phyloP scores from a whole-genome alignment of 1,140 invertebrate genomes.

The Bombus cullumanus region DNA sequence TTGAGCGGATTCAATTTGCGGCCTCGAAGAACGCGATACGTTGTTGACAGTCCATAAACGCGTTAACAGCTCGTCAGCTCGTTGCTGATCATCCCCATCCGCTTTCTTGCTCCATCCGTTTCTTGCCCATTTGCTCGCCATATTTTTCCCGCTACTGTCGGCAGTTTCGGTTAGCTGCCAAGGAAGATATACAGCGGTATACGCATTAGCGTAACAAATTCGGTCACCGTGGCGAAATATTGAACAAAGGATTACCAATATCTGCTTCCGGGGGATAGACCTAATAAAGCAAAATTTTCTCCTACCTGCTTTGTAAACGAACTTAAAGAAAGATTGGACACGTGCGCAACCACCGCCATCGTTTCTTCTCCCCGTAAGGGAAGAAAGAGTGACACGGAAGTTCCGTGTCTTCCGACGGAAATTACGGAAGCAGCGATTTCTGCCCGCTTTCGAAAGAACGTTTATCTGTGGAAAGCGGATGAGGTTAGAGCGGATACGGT shows the following conservation, averaged over 20 bases:
- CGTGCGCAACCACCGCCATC: constrained; percentile 14
- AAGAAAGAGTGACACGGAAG: not conserved
- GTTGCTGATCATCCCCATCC: not conserved
- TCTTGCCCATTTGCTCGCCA: not conserved
- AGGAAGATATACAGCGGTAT: not conserved
- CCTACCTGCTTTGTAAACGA: not conserved
- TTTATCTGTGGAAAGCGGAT: not conserved
- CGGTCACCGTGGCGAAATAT: not conserved
- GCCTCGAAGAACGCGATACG: not conserved
- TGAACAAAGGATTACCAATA: not conserved
- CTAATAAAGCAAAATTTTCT: not conserved
- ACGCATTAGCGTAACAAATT: constrained; percentile 25
- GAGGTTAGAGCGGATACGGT: not conserved
- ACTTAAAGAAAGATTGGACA: not conserved
- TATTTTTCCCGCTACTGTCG: not conserved
- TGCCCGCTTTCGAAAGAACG: constrained; percentile 19
- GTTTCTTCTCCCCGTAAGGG: not conserved
- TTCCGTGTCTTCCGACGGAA: constrained; percentile 35
- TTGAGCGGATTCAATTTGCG: constrained; percentile 12
- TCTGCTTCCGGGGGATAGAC: not conserved
- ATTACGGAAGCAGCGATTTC: constrained; percentile 33
- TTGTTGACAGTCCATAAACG: constrained; percentile 34
- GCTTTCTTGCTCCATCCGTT: not conserved
- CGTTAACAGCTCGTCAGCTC: constrained; percentile 23
- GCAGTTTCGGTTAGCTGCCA: not conserved